phyloP scores from a whole-genome alignment of 2,888 invertebrate genomes.

The Caenorhabditis virilis region DNA sequence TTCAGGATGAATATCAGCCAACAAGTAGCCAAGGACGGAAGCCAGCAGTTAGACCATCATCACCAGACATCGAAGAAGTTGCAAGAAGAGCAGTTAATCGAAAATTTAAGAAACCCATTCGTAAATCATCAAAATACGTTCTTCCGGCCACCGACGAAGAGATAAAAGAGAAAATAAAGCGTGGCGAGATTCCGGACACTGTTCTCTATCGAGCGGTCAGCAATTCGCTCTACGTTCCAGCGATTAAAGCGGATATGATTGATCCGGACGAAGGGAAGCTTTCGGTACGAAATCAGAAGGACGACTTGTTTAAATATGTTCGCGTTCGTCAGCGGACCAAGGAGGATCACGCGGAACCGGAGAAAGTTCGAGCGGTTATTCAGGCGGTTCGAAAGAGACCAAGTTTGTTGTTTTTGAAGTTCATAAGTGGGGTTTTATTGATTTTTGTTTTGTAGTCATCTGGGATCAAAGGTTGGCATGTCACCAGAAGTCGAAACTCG shows the following conservation, averaged over 20 bases:
- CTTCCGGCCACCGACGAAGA: conserved; percentile 11
- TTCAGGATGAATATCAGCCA: conserved; percentile 2
- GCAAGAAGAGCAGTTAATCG: not conserved
- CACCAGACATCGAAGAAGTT: not conserved
- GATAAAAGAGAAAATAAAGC: conserved; percentile 9
- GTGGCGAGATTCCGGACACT: conserved; percentile 13
- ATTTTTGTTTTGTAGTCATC: conserved; percentile 14
- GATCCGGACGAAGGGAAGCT: conserved; percentile 18
- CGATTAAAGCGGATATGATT: conserved; percentile 31
- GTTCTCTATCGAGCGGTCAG: conserved; percentile 12
- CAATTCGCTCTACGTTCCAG: conserved; percentile 24
- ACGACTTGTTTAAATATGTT: conserved; percentile 21
- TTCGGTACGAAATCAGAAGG: conserved; percentile 3
- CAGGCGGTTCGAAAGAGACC: conserved; percentile 14
- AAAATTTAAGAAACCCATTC: not conserved
- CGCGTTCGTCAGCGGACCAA: conserved; percentile 21
- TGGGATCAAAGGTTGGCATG: conserved; percentile 26
- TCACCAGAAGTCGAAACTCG: conserved; percentile 7
- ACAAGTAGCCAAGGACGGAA: no score
- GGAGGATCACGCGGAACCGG: conserved; percentile 21
- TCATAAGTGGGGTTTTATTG: not conserved
- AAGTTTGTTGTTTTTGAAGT: no score
- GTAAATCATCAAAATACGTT: not conserved
- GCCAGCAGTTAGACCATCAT: not conserved
- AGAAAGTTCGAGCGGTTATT: conserved; percentile 15